phyloP scores from a whole-genome alignment of 1,140 invertebrate genomes.

The Batillaria attramentaria region DNA sequence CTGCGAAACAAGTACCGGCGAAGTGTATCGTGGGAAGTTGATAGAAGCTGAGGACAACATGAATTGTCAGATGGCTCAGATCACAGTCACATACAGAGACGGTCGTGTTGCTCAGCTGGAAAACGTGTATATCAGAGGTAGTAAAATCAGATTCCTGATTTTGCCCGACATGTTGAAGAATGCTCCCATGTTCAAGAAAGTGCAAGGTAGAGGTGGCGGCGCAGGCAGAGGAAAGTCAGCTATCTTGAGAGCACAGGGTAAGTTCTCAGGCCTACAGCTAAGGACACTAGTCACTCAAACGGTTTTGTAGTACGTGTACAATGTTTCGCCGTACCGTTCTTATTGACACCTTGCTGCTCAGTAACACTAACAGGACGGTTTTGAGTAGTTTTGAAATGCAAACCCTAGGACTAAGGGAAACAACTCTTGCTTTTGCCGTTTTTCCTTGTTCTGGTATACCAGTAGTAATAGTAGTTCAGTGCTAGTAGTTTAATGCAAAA shows the following conservation, averaged over 20 bases:
- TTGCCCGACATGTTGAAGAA: slow-evolving; percentile 99
- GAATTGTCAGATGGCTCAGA: slow-evolving; percentile 95
- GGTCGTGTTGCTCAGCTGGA: slow-evolving; percentile 93
- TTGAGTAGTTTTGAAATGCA: no score
- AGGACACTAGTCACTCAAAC: no score
- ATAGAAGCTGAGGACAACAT: slow-evolving; percentile 99
- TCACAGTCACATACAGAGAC: slow-evolving; percentile 86
- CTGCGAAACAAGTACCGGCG: slow-evolving; percentile 93
- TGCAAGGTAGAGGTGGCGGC: slow-evolving; percentile 68
- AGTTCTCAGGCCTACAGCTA: no score
- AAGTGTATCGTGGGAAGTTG: slow-evolving; percentile 96
- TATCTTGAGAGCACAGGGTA: slow-evolving; percentile 96
- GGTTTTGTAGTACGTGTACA: no score
- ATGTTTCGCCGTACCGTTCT: no score
- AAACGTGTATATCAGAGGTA: slow-evolving; percentile 98
- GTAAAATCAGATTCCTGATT: slow-evolving; percentile 99
- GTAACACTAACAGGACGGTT: no score
- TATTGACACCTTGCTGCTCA: no score
- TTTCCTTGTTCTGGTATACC: no score
- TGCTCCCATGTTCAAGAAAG: slow-evolving; percentile 99
- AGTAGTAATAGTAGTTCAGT: no score
- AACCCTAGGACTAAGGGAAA: no score
- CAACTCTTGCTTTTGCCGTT: no score
- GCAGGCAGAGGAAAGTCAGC: slow-evolving; percentile 93
- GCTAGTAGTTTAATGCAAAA: no score